Evolutionary conservation across 2,113 vertebrate genomes (phyloP), one percentile per base, ranked within the genome.

Genomic region (Regulus satrapa): DNA sequence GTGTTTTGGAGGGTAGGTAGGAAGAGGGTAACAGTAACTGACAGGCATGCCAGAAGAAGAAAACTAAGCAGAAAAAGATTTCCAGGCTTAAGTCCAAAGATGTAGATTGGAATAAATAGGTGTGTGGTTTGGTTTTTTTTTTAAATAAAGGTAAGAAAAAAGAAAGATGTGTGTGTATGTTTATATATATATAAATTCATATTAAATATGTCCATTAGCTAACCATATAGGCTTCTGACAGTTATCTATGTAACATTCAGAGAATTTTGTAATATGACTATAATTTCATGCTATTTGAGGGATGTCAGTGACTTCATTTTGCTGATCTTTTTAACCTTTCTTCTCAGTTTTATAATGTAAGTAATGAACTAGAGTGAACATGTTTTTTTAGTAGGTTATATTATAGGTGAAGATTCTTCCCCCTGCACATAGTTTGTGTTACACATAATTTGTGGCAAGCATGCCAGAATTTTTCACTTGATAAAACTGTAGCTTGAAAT

Each of bases 91-190:
- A n/a, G 5, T 75, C 14, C 7, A 36, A 61, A 86, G 31, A 11
- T 29, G 8, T 64, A 41, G 13, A 20, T 62, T 40, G 51, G 36
- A 63, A 68, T 45, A 67, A 45, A 67, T 21, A 62, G 32, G 5
- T 79, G 4, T 69, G 20, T 49, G n/a, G n/a, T n/a, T n/a, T n/a
- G n/a, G n/a, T n/a, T n/a, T n/a, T n/a, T n/a, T n/a, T n/a, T n/a
- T n/a, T n/a, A n/a, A n/a, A n/a, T n/a, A n/a, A 67, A 24, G 13
- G 13, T 31, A 52, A 23, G 6, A 6, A 34, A 62, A 52, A n/a
- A 23, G 24, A 11, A 0, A 26, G 34, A 7, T 48, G 0, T 29
- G 5, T 55, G 5, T 62, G 7, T 66, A 1, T 71, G 0, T n/a
- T 1, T 34, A 25, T 7, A 8, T 16, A 9, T 25, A 10, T 10